A percentile compares a stretch with the other conserved stretches of the same genome.
Conservation (phyloP, 2,113 vertebrate genomes). For the Psittacus erithacus region DNA sequence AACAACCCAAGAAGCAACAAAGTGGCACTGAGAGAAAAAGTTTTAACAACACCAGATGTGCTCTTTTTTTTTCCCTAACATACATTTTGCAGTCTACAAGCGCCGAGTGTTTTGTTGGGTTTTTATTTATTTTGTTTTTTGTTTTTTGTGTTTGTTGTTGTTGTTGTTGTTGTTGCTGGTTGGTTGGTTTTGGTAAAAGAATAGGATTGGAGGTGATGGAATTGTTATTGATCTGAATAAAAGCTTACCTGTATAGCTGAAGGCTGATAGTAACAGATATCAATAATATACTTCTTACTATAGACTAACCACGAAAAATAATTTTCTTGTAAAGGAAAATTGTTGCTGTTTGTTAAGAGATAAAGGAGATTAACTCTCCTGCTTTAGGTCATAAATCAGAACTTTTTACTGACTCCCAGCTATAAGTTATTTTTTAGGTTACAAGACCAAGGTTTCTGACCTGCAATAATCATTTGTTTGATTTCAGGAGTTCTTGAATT, state of each 20-base stretch:
- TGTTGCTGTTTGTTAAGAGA: neutral
- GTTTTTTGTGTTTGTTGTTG: neutral
- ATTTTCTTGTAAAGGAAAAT: neutral
- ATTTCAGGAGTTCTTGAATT: neutral
- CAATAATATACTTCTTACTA: neutral
- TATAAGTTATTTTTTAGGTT: neutral
- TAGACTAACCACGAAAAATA: neutral
- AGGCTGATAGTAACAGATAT: neutral
- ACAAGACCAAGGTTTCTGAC: neutral
- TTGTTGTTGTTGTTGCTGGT: neutral
- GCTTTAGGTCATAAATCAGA: neutral
- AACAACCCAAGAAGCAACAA: neutral
- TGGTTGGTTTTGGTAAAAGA: neutral
- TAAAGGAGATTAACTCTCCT: neutral
- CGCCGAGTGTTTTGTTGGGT: neutral
- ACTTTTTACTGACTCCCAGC: neutral
- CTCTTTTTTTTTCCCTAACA: neutral
- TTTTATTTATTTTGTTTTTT: no score
- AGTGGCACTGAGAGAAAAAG: neutral
- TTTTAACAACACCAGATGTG: neutral
- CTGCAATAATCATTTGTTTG: neutral
- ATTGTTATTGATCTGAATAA: neutral
- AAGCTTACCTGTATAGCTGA: neutral
- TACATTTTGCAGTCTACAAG: neutral
- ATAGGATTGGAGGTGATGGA: neutral